Evolutionary conservation across 2,113 vertebrate genomes (phyloP).

Genomic region (Perca schrenkii): DNA sequence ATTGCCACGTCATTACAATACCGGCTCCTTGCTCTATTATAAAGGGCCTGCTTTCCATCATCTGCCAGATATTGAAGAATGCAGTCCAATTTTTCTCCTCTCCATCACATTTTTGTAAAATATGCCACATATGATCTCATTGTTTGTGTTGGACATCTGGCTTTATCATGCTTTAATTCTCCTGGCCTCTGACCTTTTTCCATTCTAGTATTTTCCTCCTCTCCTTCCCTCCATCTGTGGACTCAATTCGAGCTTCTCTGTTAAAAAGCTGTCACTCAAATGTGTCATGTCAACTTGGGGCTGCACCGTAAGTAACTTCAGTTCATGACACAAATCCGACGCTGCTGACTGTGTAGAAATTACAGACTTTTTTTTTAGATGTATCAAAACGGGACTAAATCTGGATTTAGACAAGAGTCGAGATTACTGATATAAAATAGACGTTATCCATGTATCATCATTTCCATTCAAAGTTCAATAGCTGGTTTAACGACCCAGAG

Average conservation of each 20-base stretch:
- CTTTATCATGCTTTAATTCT: slow-evolving; percentile 42
- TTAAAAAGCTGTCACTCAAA: background rate
- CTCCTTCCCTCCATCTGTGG: slow-evolving; percentile 16
- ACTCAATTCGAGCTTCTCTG: slow-evolving; percentile 24
- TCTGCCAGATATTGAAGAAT: slow-evolving; percentile 24
- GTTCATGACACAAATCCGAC: background rate
- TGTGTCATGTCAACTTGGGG: background rate
- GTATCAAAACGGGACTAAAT: slow-evolving; percentile 3
- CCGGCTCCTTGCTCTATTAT: background rate
- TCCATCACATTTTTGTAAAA: slow-evolving; percentile 19
- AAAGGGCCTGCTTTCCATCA: slow-evolving; percentile 41
- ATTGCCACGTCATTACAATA: slow-evolving; percentile 30
- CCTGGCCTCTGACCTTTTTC: slow-evolving; percentile 61
- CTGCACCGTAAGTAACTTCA: background rate
- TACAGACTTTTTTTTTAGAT: background rate
- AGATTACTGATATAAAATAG: slow-evolving; percentile 5
- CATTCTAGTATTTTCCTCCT: slow-evolving; percentile 26
- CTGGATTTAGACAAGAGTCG: slow-evolving; percentile 15
- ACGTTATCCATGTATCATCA: slow-evolving; percentile 4
- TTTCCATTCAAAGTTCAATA: slow-evolving; percentile 28
- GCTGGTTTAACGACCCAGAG: slow-evolving; percentile 3
- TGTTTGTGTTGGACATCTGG: slow-evolving; percentile 41
- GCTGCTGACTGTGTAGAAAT: slow-evolving; percentile 3
- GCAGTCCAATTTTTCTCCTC: background rate
- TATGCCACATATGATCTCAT: slow-evolving; percentile 66